Evolutionary conservation across 1,140 invertebrate species (phyloP).

Genomic region (Aphelenchoides besseyi): DNA sequence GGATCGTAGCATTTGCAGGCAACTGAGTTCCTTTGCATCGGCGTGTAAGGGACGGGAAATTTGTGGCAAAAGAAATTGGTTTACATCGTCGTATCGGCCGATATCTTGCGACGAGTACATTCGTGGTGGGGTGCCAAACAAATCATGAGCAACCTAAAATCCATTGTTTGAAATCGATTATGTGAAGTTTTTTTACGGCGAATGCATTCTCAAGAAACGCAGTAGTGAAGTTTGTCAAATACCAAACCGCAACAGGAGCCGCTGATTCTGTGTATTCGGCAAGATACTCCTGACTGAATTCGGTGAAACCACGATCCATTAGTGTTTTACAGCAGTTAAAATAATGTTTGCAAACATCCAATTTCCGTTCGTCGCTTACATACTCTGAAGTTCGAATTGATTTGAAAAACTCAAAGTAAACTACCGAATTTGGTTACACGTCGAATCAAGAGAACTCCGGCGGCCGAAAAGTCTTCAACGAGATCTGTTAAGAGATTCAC

Average conservation of each 20-base stretch:
- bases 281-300: too few relatives aligned
- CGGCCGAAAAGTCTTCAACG: background rate
- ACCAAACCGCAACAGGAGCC: background rate
- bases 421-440: background rate
- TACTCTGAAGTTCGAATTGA: background rate
- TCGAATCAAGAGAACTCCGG: background rate
- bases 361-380: background rate
- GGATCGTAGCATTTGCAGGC: background rate
- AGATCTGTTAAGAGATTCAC: background rate
- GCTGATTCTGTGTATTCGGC: too few relatives aligned
- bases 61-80: background rate
- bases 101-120: background rate
- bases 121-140: slow-evolving; percentile 5
- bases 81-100: background rate
- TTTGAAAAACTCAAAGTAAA: slow-evolving; percentile 1
- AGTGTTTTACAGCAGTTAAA: background rate
- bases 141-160: slow-evolving; percentile 8
- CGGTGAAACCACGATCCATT: background rate
- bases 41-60: background rate
- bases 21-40: background rate
- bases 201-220: background rate
- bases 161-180: background rate
- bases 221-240: background rate
- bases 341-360: background rate
- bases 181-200: background rate